Evolutionary conservation across 2,113 vertebrate species (phyloP).

Genomic region (Elgaria multicarinata): DNA sequence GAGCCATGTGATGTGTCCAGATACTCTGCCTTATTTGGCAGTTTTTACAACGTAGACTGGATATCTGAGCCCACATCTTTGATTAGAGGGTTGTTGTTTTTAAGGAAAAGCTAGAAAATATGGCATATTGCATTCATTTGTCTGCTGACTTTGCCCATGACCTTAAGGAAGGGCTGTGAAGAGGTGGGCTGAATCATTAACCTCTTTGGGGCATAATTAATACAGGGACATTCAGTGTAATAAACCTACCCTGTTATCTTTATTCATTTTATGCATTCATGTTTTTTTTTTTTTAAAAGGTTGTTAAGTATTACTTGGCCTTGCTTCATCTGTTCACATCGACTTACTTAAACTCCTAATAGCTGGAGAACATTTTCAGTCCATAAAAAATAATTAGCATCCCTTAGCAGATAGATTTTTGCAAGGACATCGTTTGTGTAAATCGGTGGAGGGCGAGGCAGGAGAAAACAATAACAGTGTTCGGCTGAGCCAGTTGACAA

Average conservation of each 20-base stretch:
- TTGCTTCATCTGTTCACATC: not conserved
- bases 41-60: not conserved
- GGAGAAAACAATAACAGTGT: conserved; percentile 11
- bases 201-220: not conserved
- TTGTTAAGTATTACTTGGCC: conserved; percentile 20
- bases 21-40: not conserved
- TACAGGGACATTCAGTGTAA: not conserved
- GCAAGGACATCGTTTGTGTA: conserved; percentile 3
- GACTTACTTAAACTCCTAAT: not conserved
- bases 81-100: not conserved
- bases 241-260: not conserved
- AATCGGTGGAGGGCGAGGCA: conserved; percentile 6
- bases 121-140: not conserved
- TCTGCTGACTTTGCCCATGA: not conserved
- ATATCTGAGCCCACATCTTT: no score
- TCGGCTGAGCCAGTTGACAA: not conserved
- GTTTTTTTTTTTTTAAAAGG: not conserved
- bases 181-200: not conserved
- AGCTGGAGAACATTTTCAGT: conserved; percentile 31
- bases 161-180: not conserved
- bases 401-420: conserved; percentile 31
- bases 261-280: conserved; percentile 9
- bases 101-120: not conserved
- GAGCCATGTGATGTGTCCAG: not conserved
- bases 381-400: conserved; percentile 36